Percentiles rank a stretch among this genome's conserved stretches.
Conservation (phyloP, 2,113 vertebrate species). For the Marmota flaviventris region DNA sequence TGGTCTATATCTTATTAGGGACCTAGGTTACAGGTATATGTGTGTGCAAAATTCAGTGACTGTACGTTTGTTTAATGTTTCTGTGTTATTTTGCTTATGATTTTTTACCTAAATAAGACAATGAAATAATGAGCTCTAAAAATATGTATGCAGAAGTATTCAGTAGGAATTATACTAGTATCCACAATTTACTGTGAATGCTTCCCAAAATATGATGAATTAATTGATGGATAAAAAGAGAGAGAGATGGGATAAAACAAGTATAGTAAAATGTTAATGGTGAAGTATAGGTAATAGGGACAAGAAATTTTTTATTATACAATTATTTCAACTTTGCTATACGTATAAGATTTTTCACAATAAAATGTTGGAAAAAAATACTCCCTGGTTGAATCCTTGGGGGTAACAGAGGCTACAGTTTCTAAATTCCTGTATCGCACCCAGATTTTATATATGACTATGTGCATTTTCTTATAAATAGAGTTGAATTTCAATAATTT, state of each 20-base stretch:
- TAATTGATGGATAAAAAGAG: neutral
- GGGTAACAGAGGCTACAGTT: neutral
- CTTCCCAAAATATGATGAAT: neutral
- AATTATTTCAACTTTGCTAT: neutral
- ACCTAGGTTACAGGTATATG: neutral
- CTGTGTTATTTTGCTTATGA: neutral
- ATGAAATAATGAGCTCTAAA: neutral
- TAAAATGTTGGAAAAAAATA: neutral
- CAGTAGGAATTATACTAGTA: neutral
- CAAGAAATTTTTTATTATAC: neutral
- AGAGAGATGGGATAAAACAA: neutral
- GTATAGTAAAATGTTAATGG: neutral
- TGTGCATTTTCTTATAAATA: neutral
- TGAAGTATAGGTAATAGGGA: neutral
- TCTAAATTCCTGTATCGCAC: constrained; percentile 13
- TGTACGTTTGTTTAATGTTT: neutral
- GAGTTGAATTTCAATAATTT: constrained; percentile 25
- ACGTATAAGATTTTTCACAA: constrained; percentile 2
- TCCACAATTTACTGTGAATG: neutral
- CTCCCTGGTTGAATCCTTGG: neutral
- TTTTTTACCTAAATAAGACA: neutral
- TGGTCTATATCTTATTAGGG: neutral
- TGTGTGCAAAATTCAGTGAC: neutral
- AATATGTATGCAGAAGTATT: neutral
- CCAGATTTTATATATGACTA: constrained; percentile 30